phyloP scores from a whole-genome alignment of 1,140 invertebrate genomes.

The Parasteatoda tepidariorum region DNA sequence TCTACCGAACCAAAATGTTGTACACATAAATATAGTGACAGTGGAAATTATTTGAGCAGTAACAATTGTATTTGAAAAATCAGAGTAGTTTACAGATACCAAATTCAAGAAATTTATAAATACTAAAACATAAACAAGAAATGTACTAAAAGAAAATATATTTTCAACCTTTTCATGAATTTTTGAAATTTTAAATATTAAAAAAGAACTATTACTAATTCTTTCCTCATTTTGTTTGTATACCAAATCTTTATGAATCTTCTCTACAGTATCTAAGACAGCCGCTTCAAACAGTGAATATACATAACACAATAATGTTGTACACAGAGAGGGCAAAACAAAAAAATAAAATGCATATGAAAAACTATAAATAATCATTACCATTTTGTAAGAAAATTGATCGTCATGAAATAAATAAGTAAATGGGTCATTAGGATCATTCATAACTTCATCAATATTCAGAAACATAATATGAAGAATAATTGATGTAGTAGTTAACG shows the following conservation, averaged over 20 bases:
- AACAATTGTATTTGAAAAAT: neutral
- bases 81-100: neutral
- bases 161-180: neutral
- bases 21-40: neutral
- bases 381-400: too few species aligned
- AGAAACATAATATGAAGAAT: too few species aligned
- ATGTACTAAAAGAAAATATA: neutral
- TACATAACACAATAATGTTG: neutral
- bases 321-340: neutral
- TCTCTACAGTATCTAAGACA: neutral
- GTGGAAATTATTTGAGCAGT: too few species aligned
- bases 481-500: too few species aligned
- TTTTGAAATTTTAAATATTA: neutral
- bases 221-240: neutral
- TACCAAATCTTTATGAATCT: neutral
- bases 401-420: too few species aligned
- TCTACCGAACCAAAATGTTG: neutral
- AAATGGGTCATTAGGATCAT: too few species aligned
- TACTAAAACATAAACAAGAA: neutral
- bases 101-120: neutral
- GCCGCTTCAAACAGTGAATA: neutral
- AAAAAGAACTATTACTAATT: neutral
- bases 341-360: neutral
- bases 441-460: too few species aligned
- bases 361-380: neutral